phyloP scores from a whole-genome alignment of 2,888 invertebrate species.

The Melitaea athalia region DNA sequence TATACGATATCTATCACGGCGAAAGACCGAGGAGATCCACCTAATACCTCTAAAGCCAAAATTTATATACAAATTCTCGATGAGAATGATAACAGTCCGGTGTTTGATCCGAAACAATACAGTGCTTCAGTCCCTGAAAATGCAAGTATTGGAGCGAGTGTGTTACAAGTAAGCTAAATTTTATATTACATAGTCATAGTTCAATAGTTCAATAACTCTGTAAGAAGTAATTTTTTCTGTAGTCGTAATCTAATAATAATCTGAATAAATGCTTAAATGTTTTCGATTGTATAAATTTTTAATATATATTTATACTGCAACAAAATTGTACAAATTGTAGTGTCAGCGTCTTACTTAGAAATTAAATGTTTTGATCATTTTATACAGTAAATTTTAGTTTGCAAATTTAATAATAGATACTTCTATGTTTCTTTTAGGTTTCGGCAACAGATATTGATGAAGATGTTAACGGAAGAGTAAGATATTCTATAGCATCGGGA shows the following conservation, averaged over 20 bases:
- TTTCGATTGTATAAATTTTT: too few species aligned
- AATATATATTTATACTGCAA: too few species aligned
- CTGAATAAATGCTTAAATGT: too few species aligned
- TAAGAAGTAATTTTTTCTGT: too few species aligned
- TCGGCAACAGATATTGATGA: slow-evolving; percentile 95
- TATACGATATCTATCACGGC: slow-evolving; percentile 92
- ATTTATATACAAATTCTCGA: slow-evolving; percentile 90
- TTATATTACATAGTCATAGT: too few species aligned
- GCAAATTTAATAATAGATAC: too few species aligned
- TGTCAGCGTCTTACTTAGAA: too few species aligned
- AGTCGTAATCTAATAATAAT: too few species aligned
- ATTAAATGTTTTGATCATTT: too few species aligned
- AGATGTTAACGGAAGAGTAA: slow-evolving; percentile 93
- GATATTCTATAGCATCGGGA: slow-evolving; percentile 94
- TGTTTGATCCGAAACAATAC: slow-evolving; percentile 94
- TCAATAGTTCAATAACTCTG: too few species aligned
- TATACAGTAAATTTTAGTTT: too few species aligned
- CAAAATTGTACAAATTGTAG: too few species aligned
- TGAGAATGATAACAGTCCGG: slow-evolving; percentile 94
- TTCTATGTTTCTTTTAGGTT: slow-evolving; percentile 77
- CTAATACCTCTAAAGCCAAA: slow-evolving; percentile 86
- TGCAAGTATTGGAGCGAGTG: slow-evolving; percentile 95
- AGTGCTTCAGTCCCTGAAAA: slow-evolving; percentile 95
- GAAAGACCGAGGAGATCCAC: slow-evolving; percentile 93
- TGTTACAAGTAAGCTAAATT: slow-evolving; percentile 87